Evolutionary conservation across 2,113 vertebrate genomes (phyloP).

Genomic region (Ictalurus punctatus): DNA sequence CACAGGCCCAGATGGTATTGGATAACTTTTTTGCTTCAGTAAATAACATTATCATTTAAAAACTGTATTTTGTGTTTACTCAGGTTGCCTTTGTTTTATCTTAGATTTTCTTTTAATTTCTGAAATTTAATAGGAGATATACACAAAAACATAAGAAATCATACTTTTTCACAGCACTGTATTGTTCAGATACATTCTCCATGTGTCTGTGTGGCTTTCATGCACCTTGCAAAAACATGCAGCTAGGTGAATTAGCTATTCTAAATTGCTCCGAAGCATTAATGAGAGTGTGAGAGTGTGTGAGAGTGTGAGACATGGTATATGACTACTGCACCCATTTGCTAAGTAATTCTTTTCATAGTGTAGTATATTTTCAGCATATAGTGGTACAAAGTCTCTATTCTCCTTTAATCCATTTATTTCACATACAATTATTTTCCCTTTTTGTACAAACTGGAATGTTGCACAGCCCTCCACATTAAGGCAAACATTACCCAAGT

Average conservation of each 20-base stretch:
- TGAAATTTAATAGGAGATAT: no score
- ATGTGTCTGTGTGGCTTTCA: not conserved
- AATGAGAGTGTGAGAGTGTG: not conserved
- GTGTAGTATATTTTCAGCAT: not conserved
- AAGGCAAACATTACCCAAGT: not conserved
- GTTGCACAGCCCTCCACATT: not conserved
- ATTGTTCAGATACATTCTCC: no score
- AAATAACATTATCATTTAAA: no score
- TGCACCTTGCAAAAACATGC: not conserved
- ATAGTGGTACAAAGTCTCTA: not conserved
- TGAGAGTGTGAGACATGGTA: not conserved
- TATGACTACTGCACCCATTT: not conserved
- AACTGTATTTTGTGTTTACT: no score
- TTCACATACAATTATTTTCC: not conserved
- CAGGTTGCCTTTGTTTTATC: no score
- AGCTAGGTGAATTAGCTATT: not conserved
- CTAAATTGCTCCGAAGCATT: not conserved
- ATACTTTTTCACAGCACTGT: no score
- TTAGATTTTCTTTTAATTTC: no score
- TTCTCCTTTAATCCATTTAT: not conserved
- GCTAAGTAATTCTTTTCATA: not conserved
- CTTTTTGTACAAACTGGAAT: not conserved
- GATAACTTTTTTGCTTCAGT: no score
- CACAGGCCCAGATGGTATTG: no score
- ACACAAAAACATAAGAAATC: no score